Evolutionary conservation across 2,888 invertebrate species (phyloP), one percentile per base, ranked within the genome.

Genomic region (Anorthoa munda): DNA sequence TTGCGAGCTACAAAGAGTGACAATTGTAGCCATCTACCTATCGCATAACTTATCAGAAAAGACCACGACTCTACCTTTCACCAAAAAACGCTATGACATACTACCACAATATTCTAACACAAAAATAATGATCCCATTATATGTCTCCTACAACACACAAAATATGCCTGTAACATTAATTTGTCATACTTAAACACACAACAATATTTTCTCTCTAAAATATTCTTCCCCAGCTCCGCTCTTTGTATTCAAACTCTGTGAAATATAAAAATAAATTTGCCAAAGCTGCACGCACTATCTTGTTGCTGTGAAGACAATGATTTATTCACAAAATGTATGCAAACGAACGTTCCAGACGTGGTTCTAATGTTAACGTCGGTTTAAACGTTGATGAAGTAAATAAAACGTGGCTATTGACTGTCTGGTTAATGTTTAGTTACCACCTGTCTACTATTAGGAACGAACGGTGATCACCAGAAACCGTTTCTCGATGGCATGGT

Each of bases 271-370:
- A 91, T 90, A 92, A 92, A 93, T 94, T 93, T 92, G 89, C 91
- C 92, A 93, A 92, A 92, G 93, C 88, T 91, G 92, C 92, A 94
- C 94, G 93, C 94, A 94, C 94, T 94, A 94, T 94, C 94, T 94
- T 87, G 90, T 92, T 92, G 93, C 92, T 89, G 87, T 85, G 85
- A 88, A 92, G 91, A 94, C 91, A 93, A 94, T 94, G 94, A 94
- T 94, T 94, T 94, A 94, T 94, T 93, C 90, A 92, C 86, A 82
- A 81, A 75, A 66, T 76, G 76, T 77, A 72, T 70, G 77, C 86
- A 92, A 82, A 91, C 92, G 84, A 82, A 90, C 92, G 92, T 86
- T 89, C 84, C 23, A 78, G 77, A 87, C 84, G 86, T 84, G 82
- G 69, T 70, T 79, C 51, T 71, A 81, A 84, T 84, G 66, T 80